phyloP scores from a whole-genome alignment of 2,113 vertebrate species.

The Butorides virescens region DNA sequence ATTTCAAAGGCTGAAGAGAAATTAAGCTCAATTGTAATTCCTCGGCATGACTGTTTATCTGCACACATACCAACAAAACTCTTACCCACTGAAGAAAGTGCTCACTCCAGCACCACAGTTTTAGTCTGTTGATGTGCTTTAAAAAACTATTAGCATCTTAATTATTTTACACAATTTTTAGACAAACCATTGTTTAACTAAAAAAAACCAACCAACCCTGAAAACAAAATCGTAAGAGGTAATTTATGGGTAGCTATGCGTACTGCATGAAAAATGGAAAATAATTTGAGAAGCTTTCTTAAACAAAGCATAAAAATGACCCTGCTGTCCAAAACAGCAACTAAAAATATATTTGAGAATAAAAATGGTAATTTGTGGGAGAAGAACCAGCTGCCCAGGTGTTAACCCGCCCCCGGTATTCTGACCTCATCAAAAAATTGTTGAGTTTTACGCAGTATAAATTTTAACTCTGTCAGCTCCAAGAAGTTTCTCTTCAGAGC shows the following conservation, averaged over 20 bases:
- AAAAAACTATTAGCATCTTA: background rate
- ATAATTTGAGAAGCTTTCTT: constrained; percentile 38
- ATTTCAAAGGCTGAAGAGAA: background rate
- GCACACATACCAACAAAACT: accelerated
- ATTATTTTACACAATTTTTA: background rate
- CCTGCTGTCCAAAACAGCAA: constrained; percentile 52
- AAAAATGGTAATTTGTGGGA: constrained; percentile 49
- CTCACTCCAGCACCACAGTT: background rate
- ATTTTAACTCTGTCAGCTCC: constrained; percentile 96
- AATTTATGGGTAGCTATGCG: constrained; percentile 13
- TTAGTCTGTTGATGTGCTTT: background rate
- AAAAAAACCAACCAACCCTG: background rate
- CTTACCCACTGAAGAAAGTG: background rate
- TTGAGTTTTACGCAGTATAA: constrained; percentile 96
- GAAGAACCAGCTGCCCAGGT: constrained; percentile 29
- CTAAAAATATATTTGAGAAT: constrained; percentile 56
- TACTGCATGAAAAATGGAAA: constrained; percentile 64
- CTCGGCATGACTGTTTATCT: background rate
- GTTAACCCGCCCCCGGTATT: constrained; percentile 49
- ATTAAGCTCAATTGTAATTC: accelerated
- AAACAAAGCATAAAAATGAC: constrained; percentile 57
- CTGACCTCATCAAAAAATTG: constrained; percentile 99
- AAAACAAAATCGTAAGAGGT: background rate
- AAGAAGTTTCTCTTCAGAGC: constrained; percentile 98
- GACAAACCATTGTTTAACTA: background rate